Conservation (phyloP, 2,888 invertebrate species). For the Linyphia triangularis region DNA sequence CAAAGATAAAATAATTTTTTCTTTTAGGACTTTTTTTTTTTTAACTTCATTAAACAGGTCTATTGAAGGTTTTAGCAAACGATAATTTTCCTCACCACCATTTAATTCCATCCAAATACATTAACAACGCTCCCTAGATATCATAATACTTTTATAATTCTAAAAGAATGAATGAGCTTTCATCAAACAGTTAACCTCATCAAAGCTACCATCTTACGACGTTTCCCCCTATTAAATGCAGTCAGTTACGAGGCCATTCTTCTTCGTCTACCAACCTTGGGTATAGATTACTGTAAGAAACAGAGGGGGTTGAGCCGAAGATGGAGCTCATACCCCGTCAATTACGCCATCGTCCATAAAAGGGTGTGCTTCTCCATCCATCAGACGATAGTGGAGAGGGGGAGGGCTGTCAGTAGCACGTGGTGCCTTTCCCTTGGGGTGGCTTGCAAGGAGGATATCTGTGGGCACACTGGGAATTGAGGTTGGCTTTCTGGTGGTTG, state of each 20-base stretch:
- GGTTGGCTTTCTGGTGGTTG: constrained; percentile 39
- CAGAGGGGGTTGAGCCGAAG: constrained; percentile 1
- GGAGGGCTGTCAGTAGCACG: constrained; percentile 45
- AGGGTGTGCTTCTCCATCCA: constrained; percentile 38
- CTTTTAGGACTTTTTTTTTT: no score
- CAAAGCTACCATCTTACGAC: no score
- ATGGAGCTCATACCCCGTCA: constrained; percentile 54
- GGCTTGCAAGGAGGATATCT: constrained; percentile 35
- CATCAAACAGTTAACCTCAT: no score
- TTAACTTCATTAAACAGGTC: no score
- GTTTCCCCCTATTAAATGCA: no score
- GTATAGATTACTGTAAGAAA: neutral
- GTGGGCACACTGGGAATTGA: neutral
- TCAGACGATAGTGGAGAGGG: constrained; percentile 10
- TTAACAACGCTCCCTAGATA: no score
- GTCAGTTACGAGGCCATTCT: neutral
- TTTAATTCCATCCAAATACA: no score
- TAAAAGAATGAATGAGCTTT: no score
- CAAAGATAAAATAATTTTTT: no score
- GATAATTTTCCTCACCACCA: no score
- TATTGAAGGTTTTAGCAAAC: no score
- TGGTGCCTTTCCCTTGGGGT: constrained; percentile 52
- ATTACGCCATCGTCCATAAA: constrained; percentile 45
- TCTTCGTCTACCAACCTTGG: neutral
- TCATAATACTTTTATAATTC: no score